phyloP scores from a whole-genome alignment of 2,888 invertebrate species.

The Xestia c-nigrum region DNA sequence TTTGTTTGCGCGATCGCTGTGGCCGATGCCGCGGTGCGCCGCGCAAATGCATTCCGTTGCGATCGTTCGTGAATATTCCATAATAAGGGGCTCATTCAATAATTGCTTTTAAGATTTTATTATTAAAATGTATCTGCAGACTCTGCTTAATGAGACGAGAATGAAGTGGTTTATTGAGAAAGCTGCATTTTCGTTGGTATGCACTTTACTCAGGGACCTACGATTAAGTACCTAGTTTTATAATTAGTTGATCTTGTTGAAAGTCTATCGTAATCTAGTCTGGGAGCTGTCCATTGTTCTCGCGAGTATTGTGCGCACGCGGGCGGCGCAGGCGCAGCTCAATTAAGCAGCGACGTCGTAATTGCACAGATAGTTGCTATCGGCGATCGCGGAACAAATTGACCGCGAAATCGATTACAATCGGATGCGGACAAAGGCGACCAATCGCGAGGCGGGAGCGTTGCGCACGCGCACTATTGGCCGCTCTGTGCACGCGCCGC shows the following conservation, averaged over 20 bases:
- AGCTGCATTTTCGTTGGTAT: neutral
- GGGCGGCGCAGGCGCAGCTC: slow-evolving; percentile 60
- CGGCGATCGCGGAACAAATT: slow-evolving; percentile 83
- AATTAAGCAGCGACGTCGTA: slow-evolving; percentile 77
- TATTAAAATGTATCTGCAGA: slow-evolving; percentile 5
- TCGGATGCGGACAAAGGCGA: slow-evolving; percentile 68
- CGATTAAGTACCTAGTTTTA: slow-evolving; percentile 44
- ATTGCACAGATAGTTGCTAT: slow-evolving; percentile 74
- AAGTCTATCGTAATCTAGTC: slow-evolving; percentile 46
- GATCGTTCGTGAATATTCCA: slow-evolving; percentile 36
- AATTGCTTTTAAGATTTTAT: too few relatives aligned
- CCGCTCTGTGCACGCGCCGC: slow-evolving; percentile 73
- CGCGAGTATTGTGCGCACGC: slow-evolving; percentile 43
- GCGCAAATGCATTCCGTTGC: slow-evolving; percentile 9
- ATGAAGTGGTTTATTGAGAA: slow-evolving; percentile 12
- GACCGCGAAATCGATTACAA: slow-evolving; percentile 81
- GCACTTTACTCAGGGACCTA: neutral
- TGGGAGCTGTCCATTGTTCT: slow-evolving; percentile 64
- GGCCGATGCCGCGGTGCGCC: slow-evolving; percentile 9
- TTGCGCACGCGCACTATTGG: slow-evolving; percentile 68
- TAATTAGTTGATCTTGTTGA: slow-evolving; percentile 49
- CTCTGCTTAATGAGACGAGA: neutral
- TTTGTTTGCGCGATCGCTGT: slow-evolving; percentile 41
- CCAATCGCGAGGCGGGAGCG: slow-evolving; percentile 68
- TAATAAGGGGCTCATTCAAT: neutral